phyloP scores from a whole-genome alignment of 2,888 invertebrate genomes.

The Oligia latruncula region DNA sequence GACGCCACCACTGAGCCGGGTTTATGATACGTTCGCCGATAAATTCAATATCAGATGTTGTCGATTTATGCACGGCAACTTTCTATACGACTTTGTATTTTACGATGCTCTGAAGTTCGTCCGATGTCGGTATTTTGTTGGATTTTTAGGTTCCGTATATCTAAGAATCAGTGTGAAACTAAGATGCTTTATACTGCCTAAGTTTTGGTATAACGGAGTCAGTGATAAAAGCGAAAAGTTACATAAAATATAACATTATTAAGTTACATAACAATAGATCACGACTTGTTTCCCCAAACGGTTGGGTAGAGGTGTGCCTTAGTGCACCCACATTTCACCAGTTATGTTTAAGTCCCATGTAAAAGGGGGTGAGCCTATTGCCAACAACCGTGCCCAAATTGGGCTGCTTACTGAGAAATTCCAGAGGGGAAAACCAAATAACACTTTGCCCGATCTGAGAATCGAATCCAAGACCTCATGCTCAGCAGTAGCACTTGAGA shows the following conservation, averaged over 20 bases:
- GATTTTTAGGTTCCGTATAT: slow-evolving; percentile 18
- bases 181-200: not conserved
- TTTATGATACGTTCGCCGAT: slow-evolving; percentile 69
- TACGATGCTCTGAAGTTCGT: slow-evolving; percentile 58
- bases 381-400: too few species aligned
- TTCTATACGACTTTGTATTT: slow-evolving; percentile 69
- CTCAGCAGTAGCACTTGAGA: too few species aligned
- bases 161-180: not conserved
- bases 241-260: not conserved
- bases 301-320: not conserved
- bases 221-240: not conserved
- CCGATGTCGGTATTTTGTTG: slow-evolving; percentile 34
- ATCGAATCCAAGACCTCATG: too few species aligned
- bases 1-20: slow-evolving; percentile 49
- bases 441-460: too few species aligned
- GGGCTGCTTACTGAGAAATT: too few species aligned
- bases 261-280: not conserved
- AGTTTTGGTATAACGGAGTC: slow-evolving; percentile 3
- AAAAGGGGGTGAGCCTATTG: too few species aligned
- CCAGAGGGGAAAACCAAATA: too few species aligned
- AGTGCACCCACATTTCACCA: too few species aligned
- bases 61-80: slow-evolving; percentile 67
- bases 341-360: too few species aligned
- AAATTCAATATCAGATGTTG: slow-evolving; percentile 70
- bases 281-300: not conserved